These are phyloP conservation scores for Lithobates sylvaticus DNA, from an alignment of 2,797 vertebrate genomes.

Conservation along the genomic window DNA sequence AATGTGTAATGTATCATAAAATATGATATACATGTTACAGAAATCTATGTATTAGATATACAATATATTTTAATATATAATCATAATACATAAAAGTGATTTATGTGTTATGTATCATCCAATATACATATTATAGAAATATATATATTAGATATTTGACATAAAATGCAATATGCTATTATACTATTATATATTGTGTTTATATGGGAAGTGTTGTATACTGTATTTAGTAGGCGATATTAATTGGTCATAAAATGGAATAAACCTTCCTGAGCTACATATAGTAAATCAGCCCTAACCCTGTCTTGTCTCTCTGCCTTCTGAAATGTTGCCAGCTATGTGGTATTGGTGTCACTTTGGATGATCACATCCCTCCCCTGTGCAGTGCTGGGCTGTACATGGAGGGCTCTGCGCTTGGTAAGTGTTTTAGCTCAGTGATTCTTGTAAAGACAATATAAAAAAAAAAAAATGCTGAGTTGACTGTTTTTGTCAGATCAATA, in stretches of 20 bases:
- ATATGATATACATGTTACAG: no score
- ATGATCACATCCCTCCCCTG: neutral
- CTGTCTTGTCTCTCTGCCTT: neutral
- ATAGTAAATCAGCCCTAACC: neutral
- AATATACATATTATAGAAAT: no score
- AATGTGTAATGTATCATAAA: no score
- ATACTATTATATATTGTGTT: neutral
- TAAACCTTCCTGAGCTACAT: neutral
- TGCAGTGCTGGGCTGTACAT: neutral
- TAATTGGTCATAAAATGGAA: neutral
- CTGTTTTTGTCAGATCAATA: constrained; percentile 29
- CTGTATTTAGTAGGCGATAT: neutral
- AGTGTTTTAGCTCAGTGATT: neutral
- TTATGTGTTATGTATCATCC: no score
- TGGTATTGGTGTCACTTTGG: no score
- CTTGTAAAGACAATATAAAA: neutral
- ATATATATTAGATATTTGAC: neutral
- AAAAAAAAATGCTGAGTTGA: constrained; percentile 30
- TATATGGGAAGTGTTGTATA: neutral
- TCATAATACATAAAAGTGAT: no score
- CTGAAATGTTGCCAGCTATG: neutral
- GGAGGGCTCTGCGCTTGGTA: no score
- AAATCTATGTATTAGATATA: no score
- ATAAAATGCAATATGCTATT: neutral
- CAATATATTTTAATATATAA: no score